Base-by-base conservation (phyloP, 2,888 invertebrate genomes). In the Autographa gamma region DNA sequence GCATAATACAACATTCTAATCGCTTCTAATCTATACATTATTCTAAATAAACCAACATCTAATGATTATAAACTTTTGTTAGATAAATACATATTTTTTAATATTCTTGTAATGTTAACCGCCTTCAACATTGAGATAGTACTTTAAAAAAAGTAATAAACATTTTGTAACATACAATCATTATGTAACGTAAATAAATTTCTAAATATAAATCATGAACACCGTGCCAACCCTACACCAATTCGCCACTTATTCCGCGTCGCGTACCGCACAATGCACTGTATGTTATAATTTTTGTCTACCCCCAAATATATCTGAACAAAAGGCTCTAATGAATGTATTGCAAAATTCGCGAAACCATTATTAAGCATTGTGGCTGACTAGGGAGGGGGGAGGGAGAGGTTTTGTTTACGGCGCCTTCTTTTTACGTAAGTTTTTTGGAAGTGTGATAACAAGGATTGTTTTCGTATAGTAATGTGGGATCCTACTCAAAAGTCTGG, bases 261-360 rank as follows among this genome's bases (percentile, higher is more conserved):
- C 91, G 89, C 86, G 89, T 88, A 88, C 75, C 85, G 85, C 91
- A 93, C 94, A 93, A 93, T 92, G 89, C 87, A 91, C 91, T 91
- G 94, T 94, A 94, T 94, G 95, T 95, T 94, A 95, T 94, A 95
- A 95, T 95, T 95, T 95, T 95, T 95, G 94, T 92, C 91, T 91
- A 90, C 93, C 90, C 93, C 92, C 91, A 92, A 92, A 94, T 93
- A 92, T 92, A 93, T 93, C 89, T 82, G 93, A 94, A 95, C 95
- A 95, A 95, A 93, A 93, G 94, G 84, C 88, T 89, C 89, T 95
- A 95, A 95, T 94, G 95, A 95, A 95, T 91, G 93, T 95, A 95
- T 95, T 91, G 94, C 92, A 85, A 91, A 92, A 91, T 93, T 92
- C 90, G 89, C 92, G 88, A 92, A 93, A 92, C 91, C 95, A 90